These are phyloP conservation scores for Leucophenga maculata DNA, from an alignment of 2,888 invertebrate species.

Conservation along the genomic window DNA sequence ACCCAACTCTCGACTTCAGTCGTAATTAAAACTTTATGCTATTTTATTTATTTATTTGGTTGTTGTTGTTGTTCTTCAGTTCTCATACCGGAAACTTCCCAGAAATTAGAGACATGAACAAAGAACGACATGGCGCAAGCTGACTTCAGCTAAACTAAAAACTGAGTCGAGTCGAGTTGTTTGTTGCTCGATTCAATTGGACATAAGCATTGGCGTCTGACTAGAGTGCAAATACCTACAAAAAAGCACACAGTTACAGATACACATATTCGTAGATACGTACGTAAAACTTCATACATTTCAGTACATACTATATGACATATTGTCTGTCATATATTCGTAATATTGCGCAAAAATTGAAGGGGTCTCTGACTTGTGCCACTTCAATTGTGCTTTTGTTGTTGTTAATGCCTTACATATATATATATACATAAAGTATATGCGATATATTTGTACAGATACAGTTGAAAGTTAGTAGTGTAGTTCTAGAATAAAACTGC, in stretches of 20 bases:
- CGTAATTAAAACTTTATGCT: slow-evolving; percentile 51
- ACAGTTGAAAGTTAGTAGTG: no score
- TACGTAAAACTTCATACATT: no score
- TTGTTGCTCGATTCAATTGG: slow-evolving; percentile 3
- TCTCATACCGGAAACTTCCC: slow-evolving; percentile 54
- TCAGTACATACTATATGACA: no score
- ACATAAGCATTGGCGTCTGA: slow-evolving; percentile 2
- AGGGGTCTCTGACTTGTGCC: slow-evolving; percentile 58
- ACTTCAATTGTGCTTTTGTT: slow-evolving; percentile 31
- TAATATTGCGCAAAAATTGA: slow-evolving; percentile 14
- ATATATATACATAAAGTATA: no score
- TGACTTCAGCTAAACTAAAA: no score
- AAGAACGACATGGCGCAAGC: slow-evolving; percentile 2
- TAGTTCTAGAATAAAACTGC: no score
- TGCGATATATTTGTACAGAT: no score
- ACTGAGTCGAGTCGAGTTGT: neutral
- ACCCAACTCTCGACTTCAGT: neutral
- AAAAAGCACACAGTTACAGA: no score
- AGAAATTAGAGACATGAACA: slow-evolving; percentile 38
- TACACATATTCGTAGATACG: no score
- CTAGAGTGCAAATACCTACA: no score
- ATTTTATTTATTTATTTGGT: neutral
- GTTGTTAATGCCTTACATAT: no score
- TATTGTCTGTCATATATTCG: no score
- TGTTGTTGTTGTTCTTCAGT: slow-evolving; percentile 5